Base-by-base conservation (phyloP, 2,888 invertebrate genomes). In the Diabrotica balteata region DNA sequence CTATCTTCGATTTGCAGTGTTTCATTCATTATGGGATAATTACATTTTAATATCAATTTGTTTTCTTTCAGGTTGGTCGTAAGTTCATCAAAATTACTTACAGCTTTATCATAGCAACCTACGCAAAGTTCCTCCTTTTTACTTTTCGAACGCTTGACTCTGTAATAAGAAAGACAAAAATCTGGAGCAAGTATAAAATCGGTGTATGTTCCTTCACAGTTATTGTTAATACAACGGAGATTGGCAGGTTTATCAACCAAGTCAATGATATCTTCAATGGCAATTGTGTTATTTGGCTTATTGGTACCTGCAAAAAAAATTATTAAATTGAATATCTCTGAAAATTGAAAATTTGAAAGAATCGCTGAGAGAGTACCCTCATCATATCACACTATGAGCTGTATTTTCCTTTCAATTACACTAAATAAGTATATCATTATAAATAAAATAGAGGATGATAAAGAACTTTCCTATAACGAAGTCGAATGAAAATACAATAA, bases 201-300 rank as follows among this genome's bases (percentile, higher is more conserved):
- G 52, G 57, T 45, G 45, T 52, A 68, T 7, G n/a, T 45, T 32
- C 86, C 86, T 0, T 75, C 73, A 75, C 90, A 90, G 8, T 80
- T 78, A 49, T 85, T 85, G 80, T 90, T 90, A 7, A 90, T 84
- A 72, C 90, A 90, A 71, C 85, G 84, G 11, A 79, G 80, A 52
- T 73, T 76, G 47, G 68, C 75, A 7, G 76, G 74, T 63, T 77
- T 76, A 11, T 80, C 76, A 7, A 83, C 81, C 7, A 83, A 73
- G 72, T 83, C 81, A 11, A 83, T 83, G 32, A 83, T 74, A 58
- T 80, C 82, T 67, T 76, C 63, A 50, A 69, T 63, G 54, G 67
- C 9, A 11, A 4, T 44, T n/a, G 43, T 10, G 49, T 51, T 7
- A n/a, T 9, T 8, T 45, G 43, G 17, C 0, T 2, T 1, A 17